These are phyloP conservation scores for Perodicticus potto DNA, from an alignment of 2,797 vertebrate genomes.

Conservation along the genomic window DNA sequence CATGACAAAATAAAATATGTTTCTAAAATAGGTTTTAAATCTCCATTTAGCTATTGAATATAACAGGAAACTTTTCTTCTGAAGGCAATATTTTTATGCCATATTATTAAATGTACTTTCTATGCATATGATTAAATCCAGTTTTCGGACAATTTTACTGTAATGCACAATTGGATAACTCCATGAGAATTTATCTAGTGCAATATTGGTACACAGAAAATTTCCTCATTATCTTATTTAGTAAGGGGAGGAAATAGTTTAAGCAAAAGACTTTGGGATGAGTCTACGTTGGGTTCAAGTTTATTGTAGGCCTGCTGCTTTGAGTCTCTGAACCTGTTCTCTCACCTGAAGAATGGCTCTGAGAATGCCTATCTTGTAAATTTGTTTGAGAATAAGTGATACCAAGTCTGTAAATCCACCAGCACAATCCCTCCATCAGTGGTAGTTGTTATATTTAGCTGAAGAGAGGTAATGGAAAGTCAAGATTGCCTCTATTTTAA, in stretches of 20 bases:
- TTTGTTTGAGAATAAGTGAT: slow-evolving; percentile 19
- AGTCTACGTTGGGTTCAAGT: background rate
- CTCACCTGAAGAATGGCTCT: background rate
- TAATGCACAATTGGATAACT: background rate
- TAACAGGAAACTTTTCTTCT: background rate
- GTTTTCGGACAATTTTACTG: slow-evolving; percentile 23
- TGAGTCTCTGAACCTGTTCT: background rate
- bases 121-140: background rate
- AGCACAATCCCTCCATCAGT: background rate
- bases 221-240: background rate
- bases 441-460: background rate
- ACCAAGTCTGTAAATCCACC: background rate
- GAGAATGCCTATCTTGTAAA: background rate
- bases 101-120: background rate
- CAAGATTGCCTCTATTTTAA: slow-evolving; percentile 26
- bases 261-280: background rate
- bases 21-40: slow-evolving; percentile 1
- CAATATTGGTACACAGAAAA: background rate
- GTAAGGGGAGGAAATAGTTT: background rate
- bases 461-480: background rate
- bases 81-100: slow-evolving; percentile 18
- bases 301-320: background rate
- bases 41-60: background rate
- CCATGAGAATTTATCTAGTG: background rate
- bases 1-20: background rate